A percentile compares a stretch with the other conserved stretches of the same genome.
These are phyloP conservation scores for Pyrochroa serraticornis DNA, from an alignment of 2,888 invertebrate species.

Conservation along the genomic window DNA sequence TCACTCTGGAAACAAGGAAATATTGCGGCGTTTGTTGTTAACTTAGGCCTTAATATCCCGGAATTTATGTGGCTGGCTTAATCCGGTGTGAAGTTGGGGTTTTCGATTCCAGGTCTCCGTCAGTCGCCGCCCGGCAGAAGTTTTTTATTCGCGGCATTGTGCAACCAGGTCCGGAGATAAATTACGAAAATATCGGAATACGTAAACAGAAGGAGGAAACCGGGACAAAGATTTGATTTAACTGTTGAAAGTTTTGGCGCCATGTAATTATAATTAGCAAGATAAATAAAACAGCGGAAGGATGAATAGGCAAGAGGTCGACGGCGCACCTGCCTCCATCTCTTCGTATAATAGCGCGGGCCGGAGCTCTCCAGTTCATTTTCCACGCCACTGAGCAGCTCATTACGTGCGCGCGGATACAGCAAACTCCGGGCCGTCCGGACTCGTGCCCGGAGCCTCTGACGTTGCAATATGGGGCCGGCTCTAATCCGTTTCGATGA, in stretches of 20 bases:
- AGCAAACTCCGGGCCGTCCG: slow-evolving; percentile 30
- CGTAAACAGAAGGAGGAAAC: slow-evolving; percentile 12
- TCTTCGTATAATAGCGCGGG: slow-evolving; percentile 19
- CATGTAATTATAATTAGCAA: slow-evolving; percentile 40
- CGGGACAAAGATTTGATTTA: slow-evolving; percentile 20
- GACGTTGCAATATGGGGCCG: slow-evolving; percentile 40
- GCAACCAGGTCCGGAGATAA: slow-evolving; percentile 1
- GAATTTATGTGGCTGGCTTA: slow-evolving; percentile 15
- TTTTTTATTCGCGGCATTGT: slow-evolving; percentile 1
- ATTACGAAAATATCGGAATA: slow-evolving; percentile 15
- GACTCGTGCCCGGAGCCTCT: slow-evolving; percentile 28
- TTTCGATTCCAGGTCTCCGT: slow-evolving; percentile 2
- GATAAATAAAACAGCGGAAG: slow-evolving; percentile 37
- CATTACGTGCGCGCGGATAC: slow-evolving; percentile 48
- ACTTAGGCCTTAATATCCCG: slow-evolving; percentile 9
- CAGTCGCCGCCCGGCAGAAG: not conserved
- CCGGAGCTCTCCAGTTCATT: slow-evolving; percentile 49
- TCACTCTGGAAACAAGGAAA: not conserved
- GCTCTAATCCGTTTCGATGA: slow-evolving; percentile 34
- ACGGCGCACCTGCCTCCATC: slow-evolving; percentile 25
- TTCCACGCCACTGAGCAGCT: slow-evolving; percentile 53
- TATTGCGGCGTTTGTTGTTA: not conserved
- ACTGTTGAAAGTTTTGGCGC: slow-evolving; percentile 23
- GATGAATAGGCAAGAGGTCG: slow-evolving; percentile 28
- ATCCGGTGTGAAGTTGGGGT: slow-evolving; percentile 12